Conservation (phyloP, 2,113 vertebrate genomes). For the Gallinago undulata region DNA sequence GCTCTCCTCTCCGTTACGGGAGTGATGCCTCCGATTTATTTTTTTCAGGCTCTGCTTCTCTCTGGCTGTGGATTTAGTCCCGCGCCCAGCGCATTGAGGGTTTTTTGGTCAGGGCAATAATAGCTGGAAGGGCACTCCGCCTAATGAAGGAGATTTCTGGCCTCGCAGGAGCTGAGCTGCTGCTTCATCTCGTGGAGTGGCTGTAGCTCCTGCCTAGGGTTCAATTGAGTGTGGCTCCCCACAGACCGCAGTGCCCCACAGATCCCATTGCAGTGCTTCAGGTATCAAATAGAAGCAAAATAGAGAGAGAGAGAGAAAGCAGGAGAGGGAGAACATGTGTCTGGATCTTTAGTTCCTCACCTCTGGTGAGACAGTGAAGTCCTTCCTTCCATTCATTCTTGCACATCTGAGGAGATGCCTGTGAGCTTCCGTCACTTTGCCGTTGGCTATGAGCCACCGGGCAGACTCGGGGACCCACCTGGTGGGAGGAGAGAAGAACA, state of each 20-base stretch:
- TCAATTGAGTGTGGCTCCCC: not conserved
- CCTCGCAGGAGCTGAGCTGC: not conserved
- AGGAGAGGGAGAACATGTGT: not conserved
- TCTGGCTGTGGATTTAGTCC: not conserved
- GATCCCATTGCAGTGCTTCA: not conserved
- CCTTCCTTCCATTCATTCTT: conserved; percentile 74
- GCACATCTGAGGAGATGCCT: conserved; percentile 82
- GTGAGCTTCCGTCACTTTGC: conserved; percentile 77
- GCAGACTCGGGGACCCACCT: conserved; percentile 95
- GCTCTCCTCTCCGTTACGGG: not conserved
- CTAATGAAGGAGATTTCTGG: not conserved
- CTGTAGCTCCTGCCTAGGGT: not conserved
- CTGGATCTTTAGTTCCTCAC: conserved; percentile 4
- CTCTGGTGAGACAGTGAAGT: conserved; percentile 31
- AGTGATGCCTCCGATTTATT: not conserved
- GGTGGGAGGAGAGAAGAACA: not conserved
- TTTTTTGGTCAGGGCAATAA: not conserved
- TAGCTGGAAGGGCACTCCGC: not conserved
- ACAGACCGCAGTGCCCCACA: not conserved
- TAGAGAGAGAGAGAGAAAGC: not conserved
- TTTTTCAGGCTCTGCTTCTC: not conserved
- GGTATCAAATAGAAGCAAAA: not conserved
- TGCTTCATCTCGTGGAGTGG: not conserved
- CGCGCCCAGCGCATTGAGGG: not conserved
- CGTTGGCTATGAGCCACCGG: conserved; percentile 85